phyloP scores from a whole-genome alignment of 2,797 vertebrate species.

The Fringilla coelebs region DNA sequence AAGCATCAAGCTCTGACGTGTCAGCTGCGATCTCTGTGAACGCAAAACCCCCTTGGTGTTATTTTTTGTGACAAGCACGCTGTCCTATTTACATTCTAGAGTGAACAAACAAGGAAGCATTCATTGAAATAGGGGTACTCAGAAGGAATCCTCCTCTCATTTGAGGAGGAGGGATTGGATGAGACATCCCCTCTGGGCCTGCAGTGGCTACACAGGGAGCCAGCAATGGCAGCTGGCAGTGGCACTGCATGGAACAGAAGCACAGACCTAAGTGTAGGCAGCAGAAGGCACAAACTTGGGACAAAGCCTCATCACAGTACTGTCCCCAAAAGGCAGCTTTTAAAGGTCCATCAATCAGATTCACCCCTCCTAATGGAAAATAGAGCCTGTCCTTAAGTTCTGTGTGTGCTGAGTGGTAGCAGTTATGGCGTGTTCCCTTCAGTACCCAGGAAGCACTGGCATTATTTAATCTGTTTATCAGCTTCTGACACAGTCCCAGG shows the following conservation, averaged over 20 bases:
- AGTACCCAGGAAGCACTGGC: rapidly evolving
- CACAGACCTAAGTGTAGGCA: not conserved
- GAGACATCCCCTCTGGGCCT: not conserved
- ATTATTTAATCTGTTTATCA: not conserved
- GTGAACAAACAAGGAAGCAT: not conserved
- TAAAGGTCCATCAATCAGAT: not conserved
- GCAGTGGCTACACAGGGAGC: not conserved
- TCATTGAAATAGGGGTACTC: not conserved
- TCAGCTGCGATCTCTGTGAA: not conserved
- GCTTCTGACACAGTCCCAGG: not conserved
- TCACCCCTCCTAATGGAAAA: not conserved
- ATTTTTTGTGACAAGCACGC: conserved; percentile 21
- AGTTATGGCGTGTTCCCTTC: not conserved
- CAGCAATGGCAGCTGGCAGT: rapidly evolving
- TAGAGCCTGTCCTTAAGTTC: not conserved
- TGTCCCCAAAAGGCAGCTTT: not conserved
- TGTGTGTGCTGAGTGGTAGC: rapidly evolving
- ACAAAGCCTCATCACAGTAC: not conserved
- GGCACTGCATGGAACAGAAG: rapidly evolving
- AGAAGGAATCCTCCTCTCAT: not conserved
- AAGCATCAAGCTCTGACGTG: not conserved
- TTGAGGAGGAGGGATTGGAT: not conserved
- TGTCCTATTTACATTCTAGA: conserved; percentile 1
- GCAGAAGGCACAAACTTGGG: not conserved
- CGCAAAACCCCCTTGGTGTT: not conserved